Base-by-base conservation (phyloP, 2,797 vertebrate species). In the Pampus argenteus region DNA sequence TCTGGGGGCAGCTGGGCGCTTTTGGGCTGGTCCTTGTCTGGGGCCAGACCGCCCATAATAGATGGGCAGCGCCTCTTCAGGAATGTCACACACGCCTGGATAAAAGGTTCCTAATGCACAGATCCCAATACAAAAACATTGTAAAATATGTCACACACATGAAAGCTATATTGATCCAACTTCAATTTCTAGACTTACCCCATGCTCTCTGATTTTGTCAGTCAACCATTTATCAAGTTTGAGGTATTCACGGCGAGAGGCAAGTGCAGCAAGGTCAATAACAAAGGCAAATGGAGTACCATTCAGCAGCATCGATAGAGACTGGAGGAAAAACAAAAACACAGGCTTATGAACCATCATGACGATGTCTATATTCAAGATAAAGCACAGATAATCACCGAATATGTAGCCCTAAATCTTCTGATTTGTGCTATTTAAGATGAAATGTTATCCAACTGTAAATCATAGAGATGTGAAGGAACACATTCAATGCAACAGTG, bases 151-250 rank as follows among this genome's bases (percentile, higher is more conserved):
- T 25, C 14, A 29, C 45, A 14, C 25, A 55, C 0, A 44, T 25
- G 31, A 26, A 55, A 25, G 40, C 45, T 7, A 66, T 8, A 56
- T 15, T 28, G 8, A 49, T 0, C 31, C 3, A 17, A 54, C 18
- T 26, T 20, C 8, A 49, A 48, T 76, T 2, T 10, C 45, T 42
- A 68, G 25, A 89, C 95, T 94, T 95, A 99, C 98, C 94, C 97
- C 98, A 77, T 99, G 98, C 87, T 99, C 98, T 94, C 98, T 95
- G 90, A 99, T 99, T 95, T 99, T 99, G 94, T 99, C 98, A 88
- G 97, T 99, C 88, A 99, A 95, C 98, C 98, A 99, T 94, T 99
- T 99, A 92, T 99, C 98, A 93, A 99, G 96, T 98, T 99, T 99
- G 97, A 99, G 98, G 98, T 99, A 99, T 98, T 99, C 98, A 90